Conservation (phyloP, 92 coral and sea anemone species). For the Porites evermanni region DNA sequence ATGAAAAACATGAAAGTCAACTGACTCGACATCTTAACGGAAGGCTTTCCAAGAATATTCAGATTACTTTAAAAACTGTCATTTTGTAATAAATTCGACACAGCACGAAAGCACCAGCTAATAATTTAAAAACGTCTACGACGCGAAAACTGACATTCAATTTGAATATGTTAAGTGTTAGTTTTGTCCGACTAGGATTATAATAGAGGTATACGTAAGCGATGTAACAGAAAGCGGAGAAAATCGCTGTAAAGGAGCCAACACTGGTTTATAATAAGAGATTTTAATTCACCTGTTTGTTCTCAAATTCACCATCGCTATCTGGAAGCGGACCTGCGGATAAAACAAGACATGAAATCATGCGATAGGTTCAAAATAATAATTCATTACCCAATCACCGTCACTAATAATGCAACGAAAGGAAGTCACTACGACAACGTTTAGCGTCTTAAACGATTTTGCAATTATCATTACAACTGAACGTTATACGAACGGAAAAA, state of each 20-base stretch:
- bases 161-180: conserved; percentile 14
- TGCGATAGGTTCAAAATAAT: not conserved
- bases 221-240: not conserved
- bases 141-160: conserved; percentile 8
- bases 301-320: conserved; percentile 37
- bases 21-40: not conserved
- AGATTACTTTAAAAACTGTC: not conserved
- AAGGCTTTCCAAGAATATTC: not conserved
- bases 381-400: not conserved
- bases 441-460: not conserved
- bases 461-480: not conserved
- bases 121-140: not conserved
- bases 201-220: not conserved
- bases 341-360: conserved; percentile 27
- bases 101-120: not conserved
- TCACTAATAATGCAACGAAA: not conserved
- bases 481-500: not conserved
- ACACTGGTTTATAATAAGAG: not conserved
- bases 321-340: conserved; percentile 60
- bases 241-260: not conserved
- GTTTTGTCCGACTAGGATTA: not conserved
- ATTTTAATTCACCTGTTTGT: conserved; percentile 47
- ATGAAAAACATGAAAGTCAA: not conserved
- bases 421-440: not conserved
- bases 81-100: conserved; percentile 6